These are phyloP conservation scores for Drosophila yakuba DNA, from an alignment of 1,140 invertebrate species.

Conservation along the genomic window DNA sequence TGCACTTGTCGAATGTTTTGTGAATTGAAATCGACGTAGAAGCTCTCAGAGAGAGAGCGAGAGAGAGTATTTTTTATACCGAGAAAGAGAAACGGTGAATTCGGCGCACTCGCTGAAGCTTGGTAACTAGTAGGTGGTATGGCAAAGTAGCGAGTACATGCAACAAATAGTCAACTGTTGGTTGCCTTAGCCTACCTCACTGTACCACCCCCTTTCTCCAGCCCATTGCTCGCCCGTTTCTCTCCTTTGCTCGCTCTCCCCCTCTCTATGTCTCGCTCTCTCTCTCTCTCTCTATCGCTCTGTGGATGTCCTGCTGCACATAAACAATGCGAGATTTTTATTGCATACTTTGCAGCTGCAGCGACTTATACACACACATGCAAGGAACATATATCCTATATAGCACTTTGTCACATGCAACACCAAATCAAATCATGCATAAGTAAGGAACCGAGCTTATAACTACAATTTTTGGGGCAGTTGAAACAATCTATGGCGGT, in stretches of 20 bases:
- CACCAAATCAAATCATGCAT: constrained; percentile 66
- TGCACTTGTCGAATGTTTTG: constrained; percentile 83
- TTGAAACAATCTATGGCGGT: constrained; percentile 8
- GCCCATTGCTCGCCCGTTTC: background rate
- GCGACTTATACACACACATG: constrained; percentile 65
- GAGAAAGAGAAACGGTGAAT: constrained; percentile 7
- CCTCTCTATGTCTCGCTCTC: background rate
- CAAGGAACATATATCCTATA: constrained; percentile 36
- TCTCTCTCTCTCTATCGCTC: constrained; percentile 2
- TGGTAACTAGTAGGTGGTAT: constrained; percentile 18
- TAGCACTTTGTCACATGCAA: constrained; percentile 79
- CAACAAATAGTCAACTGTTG: constrained; percentile 83
- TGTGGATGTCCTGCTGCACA: constrained; percentile 53
- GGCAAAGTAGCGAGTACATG: constrained; percentile 54
- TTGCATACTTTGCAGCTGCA: constrained; percentile 81
- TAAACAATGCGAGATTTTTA: constrained; percentile 81
- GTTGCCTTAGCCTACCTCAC: constrained; percentile 81
- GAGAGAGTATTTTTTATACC: background rate
- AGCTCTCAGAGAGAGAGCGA: constrained; percentile 21
- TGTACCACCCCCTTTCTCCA: constrained; percentile 40
- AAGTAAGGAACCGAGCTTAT: constrained; percentile 5
- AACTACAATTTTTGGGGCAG: background rate
- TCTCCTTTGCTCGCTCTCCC: background rate
- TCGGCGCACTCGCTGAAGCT: constrained; percentile 39
- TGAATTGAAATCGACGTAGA: constrained; percentile 58